Evolutionary conservation across 2,113 vertebrate genomes (phyloP).

Genomic region (Danionella cerebrum): DNA sequence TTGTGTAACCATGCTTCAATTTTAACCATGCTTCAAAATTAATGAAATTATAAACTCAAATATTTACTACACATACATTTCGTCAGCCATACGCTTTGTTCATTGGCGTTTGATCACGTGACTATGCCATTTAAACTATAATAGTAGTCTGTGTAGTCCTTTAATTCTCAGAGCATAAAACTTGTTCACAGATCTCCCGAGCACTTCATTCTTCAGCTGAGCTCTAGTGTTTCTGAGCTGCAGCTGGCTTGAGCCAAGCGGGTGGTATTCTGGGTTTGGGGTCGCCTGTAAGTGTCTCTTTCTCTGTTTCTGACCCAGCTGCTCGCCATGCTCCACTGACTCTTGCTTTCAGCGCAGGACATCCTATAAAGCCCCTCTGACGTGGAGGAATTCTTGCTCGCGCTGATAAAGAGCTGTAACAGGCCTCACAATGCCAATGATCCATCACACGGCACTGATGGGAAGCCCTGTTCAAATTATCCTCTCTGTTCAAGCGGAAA

Average conservation of each 20-base stretch:
- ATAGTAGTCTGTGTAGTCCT: too few species aligned
- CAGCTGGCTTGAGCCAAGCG: slow-evolving; percentile 52
- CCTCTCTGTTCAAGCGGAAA: slow-evolving; percentile 29
- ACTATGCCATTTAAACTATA: too few species aligned
- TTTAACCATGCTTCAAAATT: too few species aligned
- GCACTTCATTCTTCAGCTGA: slow-evolving; percentile 40
- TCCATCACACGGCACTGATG: slow-evolving; percentile 22
- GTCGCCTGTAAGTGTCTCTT: slow-evolving; percentile 52
- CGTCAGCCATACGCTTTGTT: too few species aligned
- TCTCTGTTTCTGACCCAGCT: slow-evolving; percentile 53
- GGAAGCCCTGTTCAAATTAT: slow-evolving; percentile 16
- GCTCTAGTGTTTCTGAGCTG: slow-evolving; percentile 45
- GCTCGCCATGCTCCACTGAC: slow-evolving; percentile 54
- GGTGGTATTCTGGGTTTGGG: slow-evolving; percentile 42
- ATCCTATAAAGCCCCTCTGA: slow-evolving; percentile 55
- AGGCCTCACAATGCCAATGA: slow-evolving; percentile 22
- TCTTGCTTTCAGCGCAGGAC: slow-evolving; percentile 57
- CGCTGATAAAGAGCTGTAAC: slow-evolving; percentile 44
- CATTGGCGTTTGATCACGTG: too few species aligned
- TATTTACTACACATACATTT: too few species aligned
- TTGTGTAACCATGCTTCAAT: too few species aligned
- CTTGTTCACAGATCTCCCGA: slow-evolving; percentile 8
- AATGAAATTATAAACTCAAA: too few species aligned
- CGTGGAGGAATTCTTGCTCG: slow-evolving; percentile 48
- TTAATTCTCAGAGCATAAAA: slow-evolving; percentile 22